A percentile compares a stretch with the other conserved stretches of the same genome.
phyloP scores from a whole-genome alignment of 1,140 invertebrate species.

The Dinoponera quadriceps region DNA sequence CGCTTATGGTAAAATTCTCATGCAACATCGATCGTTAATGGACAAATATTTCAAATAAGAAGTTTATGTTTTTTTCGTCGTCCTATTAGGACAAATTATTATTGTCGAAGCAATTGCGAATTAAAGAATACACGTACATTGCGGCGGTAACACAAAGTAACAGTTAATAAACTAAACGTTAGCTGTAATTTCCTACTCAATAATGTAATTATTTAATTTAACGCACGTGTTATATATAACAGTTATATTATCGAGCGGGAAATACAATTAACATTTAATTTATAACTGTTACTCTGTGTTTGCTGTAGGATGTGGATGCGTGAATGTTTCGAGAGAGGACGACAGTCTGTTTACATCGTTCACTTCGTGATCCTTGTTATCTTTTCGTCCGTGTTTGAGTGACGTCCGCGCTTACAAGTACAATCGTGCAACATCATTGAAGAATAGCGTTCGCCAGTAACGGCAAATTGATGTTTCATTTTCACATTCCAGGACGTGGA shows the following conservation, averaged over 20 bases:
- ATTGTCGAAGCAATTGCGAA: background rate
- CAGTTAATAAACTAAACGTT: too few relatives aligned
- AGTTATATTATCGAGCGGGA: too few relatives aligned
- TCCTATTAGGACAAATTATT: background rate
- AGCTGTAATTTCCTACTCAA: too few relatives aligned
- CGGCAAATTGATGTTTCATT: constrained; percentile 51
- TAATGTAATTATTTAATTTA: too few relatives aligned
- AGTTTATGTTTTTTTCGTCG: background rate
- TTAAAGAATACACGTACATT: constrained; percentile 3
- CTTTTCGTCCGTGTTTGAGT: background rate
- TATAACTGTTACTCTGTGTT: too few relatives aligned
- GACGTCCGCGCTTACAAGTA: background rate
- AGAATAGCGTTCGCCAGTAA: constrained; percentile 2
- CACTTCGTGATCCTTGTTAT: background rate
- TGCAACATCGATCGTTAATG: background rate
- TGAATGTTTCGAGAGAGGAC: constrained; percentile 41
- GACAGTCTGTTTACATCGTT: constrained; percentile 34
- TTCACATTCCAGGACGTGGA: background rate
- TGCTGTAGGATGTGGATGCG: too few relatives aligned
- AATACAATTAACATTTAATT: too few relatives aligned
- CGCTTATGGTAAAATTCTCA: background rate
- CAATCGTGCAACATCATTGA: background rate
- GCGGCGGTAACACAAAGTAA: background rate
- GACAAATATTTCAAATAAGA: background rate
- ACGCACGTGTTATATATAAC: too few relatives aligned